Conservation (phyloP, 2,888 invertebrate species). For the Pegoplata infirma region DNA sequence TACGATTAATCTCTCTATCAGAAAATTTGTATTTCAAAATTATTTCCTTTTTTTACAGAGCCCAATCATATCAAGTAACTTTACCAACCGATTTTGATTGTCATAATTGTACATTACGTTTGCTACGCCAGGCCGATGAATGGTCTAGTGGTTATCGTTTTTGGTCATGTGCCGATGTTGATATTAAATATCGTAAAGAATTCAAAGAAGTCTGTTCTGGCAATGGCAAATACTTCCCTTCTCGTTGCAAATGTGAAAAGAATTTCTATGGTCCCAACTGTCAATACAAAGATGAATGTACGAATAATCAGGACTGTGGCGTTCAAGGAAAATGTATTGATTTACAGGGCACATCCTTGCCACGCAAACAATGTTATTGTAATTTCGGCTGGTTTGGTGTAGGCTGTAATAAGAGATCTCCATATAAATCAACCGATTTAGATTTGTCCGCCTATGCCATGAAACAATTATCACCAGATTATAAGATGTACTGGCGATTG, state of each 20-base stretch:
- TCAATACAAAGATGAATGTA: constrained; percentile 93
- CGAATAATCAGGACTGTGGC: constrained; percentile 91
- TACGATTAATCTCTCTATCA: no score
- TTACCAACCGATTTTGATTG: constrained; percentile 91
- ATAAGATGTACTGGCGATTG: constrained; percentile 91
- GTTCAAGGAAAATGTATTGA: constrained; percentile 91
- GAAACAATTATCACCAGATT: constrained; percentile 85
- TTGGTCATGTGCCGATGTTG: constrained; percentile 97
- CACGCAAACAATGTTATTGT: constrained; percentile 92
- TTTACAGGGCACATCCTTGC: constrained; percentile 88
- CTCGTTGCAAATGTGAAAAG: constrained; percentile 89
- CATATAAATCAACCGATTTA: constrained; percentile 85
- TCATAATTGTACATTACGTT: constrained; percentile 91
- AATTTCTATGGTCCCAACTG: constrained; percentile 90
- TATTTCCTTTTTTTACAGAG: constrained; percentile 80
- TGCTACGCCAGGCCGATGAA: constrained; percentile 93
- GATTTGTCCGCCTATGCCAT: constrained; percentile 86
- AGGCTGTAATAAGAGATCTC: constrained; percentile 89
- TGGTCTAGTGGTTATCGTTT: constrained; percentile 92
- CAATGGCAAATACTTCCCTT: constrained; percentile 88
- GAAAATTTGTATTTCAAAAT: background rate
- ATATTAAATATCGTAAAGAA: constrained; percentile 86
- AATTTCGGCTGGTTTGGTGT: constrained; percentile 92
- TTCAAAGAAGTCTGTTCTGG: constrained; percentile 92
- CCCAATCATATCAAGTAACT: constrained; percentile 88